Evolutionary conservation across 2,113 vertebrate species (phyloP).

Genomic region (Cryptomyrus ogoouensis): DNA sequence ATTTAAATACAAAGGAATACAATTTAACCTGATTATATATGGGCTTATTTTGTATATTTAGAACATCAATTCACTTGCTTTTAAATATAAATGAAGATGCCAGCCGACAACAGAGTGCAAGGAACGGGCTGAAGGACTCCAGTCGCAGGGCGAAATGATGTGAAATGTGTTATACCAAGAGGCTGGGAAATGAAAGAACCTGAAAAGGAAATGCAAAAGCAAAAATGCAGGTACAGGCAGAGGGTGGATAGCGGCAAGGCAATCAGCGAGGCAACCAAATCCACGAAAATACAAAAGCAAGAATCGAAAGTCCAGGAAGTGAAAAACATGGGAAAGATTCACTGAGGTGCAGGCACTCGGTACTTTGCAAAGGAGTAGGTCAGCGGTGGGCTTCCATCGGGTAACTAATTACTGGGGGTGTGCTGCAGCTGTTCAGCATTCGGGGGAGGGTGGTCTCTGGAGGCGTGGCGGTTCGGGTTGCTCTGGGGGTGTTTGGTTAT

Average conservation of each 20-base stretch:
- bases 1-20: background rate
- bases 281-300: background rate
- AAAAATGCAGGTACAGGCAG: background rate
- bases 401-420: background rate
- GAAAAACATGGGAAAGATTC: background rate
- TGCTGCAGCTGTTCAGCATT: background rate
- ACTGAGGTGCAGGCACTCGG: background rate
- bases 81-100: conserved; percentile 9
- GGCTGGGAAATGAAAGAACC: background rate
- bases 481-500: background rate
- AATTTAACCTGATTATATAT: background rate
- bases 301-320: background rate
- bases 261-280: background rate
- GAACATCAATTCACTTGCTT: background rate
- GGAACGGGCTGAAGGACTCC: background rate
- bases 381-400: background rate
- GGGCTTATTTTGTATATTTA: background rate
- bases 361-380: background rate
- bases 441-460: background rate
- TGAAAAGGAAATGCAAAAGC: background rate
- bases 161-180: background rate
- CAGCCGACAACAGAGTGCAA: background rate
- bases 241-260: background rate
- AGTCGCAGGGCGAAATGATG: background rate
- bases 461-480: background rate